phyloP scores from a whole-genome alignment of 2,888 invertebrate species.

The Caenorhabditis afra region DNA sequence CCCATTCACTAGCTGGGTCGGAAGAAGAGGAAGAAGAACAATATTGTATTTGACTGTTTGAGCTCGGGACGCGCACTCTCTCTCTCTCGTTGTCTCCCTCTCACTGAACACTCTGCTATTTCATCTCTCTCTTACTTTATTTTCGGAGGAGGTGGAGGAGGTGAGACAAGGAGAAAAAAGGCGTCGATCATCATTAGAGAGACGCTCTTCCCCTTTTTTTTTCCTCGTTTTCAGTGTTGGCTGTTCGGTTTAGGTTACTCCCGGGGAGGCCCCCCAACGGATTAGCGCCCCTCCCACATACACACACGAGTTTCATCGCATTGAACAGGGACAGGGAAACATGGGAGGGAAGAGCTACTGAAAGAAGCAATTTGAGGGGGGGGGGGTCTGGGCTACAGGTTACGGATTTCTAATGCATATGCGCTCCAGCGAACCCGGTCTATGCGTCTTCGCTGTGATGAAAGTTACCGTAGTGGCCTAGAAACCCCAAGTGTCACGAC shows the following conservation, averaged over 20 bases:
- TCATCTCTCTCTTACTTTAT: background rate
- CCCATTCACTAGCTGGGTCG: background rate
- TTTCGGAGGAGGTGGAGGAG: too few species aligned
- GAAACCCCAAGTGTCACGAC: too few species aligned
- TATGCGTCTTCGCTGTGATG: too few species aligned
- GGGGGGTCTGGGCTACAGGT: too few species aligned
- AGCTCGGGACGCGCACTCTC: slow-evolving; percentile 20
- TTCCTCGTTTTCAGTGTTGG: slow-evolving; percentile 27
- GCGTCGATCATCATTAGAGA: slow-evolving; percentile 44
- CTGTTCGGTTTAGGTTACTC: slow-evolving; percentile 59
- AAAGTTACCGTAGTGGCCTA: too few species aligned
- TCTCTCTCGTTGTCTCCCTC: slow-evolving; percentile 39
- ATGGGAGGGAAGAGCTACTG: too few species aligned
- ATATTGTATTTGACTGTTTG: slow-evolving; percentile 34
- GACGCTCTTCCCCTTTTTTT: background rate
- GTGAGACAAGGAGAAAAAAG: slow-evolving; percentile 13
- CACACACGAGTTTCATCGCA: background rate
- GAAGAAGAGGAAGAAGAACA: slow-evolving; percentile 24
- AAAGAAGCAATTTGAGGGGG: too few species aligned
- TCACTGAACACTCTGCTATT: slow-evolving; percentile 12
- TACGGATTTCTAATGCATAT: too few species aligned
- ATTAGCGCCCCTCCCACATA: slow-evolving; percentile 7
- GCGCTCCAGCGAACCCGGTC: too few species aligned
- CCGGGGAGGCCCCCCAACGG: slow-evolving; percentile 8
- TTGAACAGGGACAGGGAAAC: too few species aligned